A percentile compares a stretch with the other conserved stretches of the same genome.
These are phyloP conservation scores for Dioctria linearis DNA, from an alignment of 2,888 invertebrate genomes.

Conservation along the genomic window DNA sequence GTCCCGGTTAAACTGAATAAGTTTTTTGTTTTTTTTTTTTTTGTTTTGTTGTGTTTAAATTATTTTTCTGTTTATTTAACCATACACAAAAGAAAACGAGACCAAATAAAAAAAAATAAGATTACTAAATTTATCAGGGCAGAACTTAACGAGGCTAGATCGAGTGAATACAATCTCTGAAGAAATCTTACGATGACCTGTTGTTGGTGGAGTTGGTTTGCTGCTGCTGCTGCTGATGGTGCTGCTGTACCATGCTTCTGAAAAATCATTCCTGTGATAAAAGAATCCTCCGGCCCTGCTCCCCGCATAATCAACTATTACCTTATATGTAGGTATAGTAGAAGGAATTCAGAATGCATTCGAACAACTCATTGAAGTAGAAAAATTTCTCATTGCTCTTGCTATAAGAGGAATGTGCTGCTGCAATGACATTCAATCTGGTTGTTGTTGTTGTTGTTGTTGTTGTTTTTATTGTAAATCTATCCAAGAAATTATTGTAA, in stretches of 20 bases:
- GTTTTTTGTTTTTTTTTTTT: not conserved
- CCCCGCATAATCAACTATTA: not conserved
- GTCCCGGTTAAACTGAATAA: conserved; percentile 19
- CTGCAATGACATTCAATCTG: not conserved
- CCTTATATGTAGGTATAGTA: not conserved
- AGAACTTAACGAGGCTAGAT: conserved; percentile 48
- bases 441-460: not conserved
- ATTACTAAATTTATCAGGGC: conserved; percentile 40
- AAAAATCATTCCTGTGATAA: no score
- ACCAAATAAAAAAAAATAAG: not conserved
- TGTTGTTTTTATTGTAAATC: no score
- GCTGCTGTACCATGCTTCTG: no score
- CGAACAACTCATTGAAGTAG: conserved; percentile 20
- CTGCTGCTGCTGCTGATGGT: no score
- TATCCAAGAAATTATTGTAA: not conserved
- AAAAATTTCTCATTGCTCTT: conserved; percentile 24
- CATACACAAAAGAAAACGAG: conserved; percentile 4
- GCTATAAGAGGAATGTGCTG: not conserved
- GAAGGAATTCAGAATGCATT: conserved; percentile 4
- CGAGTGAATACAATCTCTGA: conserved; percentile 19
- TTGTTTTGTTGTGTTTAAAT: not conserved
- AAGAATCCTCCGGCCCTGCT: no score
- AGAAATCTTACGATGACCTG: conserved; percentile 35
- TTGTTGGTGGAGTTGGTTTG: not conserved
- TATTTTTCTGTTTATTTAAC: conserved; percentile 40